Evolutionary conservation across 2,888 invertebrate genomes (phyloP).

Genomic region (Agrochola lychnidis): DNA sequence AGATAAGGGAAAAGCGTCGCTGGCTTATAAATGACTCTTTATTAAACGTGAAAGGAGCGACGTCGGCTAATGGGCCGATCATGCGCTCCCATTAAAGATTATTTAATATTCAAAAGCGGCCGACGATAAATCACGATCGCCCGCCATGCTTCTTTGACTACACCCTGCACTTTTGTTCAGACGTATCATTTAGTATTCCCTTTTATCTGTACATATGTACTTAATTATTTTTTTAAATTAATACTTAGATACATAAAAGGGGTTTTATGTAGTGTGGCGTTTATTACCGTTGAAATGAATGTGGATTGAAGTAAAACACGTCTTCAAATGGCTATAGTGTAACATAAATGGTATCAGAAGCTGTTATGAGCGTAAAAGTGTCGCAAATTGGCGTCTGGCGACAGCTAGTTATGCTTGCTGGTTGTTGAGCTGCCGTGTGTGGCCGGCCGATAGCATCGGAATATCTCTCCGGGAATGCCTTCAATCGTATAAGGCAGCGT

Average conservation of each 20-base stretch:
- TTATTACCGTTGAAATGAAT: conserved; percentile 67
- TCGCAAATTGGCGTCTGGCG: conserved; percentile 82
- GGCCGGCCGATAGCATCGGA: conserved; percentile 84
- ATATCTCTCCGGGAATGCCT: conserved; percentile 80
- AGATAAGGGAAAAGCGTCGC: conserved; percentile 90
- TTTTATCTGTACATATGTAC: conserved; percentile 66
- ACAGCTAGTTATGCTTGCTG: conserved; percentile 80
- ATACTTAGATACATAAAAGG: conserved; percentile 67
- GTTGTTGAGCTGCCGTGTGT: conserved; percentile 80
- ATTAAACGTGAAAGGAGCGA: conserved; percentile 91
- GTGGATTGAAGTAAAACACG: conserved; percentile 73
- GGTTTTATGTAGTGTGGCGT: conserved; percentile 65
- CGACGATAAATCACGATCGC: conserved; percentile 89
- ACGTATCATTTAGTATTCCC: conserved; percentile 78
- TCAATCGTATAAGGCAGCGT: conserved; percentile 84
- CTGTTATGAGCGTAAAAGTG: conserved; percentile 83
- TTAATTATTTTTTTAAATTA: conserved; percentile 68
- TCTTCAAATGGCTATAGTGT: conserved; percentile 72
- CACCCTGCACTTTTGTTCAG: conserved; percentile 87
- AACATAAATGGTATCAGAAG: conserved; percentile 79
- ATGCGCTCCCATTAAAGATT: conserved; percentile 91
- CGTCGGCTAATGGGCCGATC: conserved; percentile 90
- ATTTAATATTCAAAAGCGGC: conserved; percentile 91
- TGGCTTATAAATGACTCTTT: conserved; percentile 91
- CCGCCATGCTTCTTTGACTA: conserved; percentile 88